Base-by-base conservation (phyloP, 2,113 vertebrate genomes). In the Abramis brama region DNA sequence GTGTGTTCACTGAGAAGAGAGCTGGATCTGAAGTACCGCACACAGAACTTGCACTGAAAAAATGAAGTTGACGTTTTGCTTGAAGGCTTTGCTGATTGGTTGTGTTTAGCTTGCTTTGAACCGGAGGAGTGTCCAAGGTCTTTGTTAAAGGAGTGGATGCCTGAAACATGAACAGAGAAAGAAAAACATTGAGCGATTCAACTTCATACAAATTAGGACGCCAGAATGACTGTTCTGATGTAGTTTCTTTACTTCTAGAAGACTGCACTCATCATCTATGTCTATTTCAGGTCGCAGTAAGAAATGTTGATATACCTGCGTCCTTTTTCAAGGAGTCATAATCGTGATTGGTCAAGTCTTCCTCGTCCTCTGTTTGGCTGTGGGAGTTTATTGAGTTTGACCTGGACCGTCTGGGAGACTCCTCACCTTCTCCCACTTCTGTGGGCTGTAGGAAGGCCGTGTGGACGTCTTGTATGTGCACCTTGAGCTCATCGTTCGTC, bases 1-100 rank as follows among this genome's bases (percentile, higher is more conserved):
- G 96, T 97, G 90, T 99, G 98, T 91, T 99, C 98, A 88, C 95
- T 96, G 88, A 99, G 96, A 89, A 99, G 97, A 82, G 96, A 96
- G 95, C 98, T 98, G 27, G 98, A 99, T 93, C 97, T 95, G 94
- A 99, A 99, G 93, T 99, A 99, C 91, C 97, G 98, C 90, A 99
- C 95, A 86, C 98, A 99, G 93, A 97, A 99, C 91, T 98, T 99
- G 96, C 98, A 99, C 91, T 99, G 98, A 91, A 97, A 99, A 96
- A 99, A 99, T 73, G 95, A 97, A 92, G 87, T 97, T 86, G 95
- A 93, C 91, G 96, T 93, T 93, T 96, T 97, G 89, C 94, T 93
- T 91, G 93, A 94, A 93, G 95, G 92, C 94, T 94, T 93, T 93
- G 96, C 89, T 87, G 96, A 94, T 83, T 95, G 96, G 92, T 94